Evolutionary conservation across 2,888 invertebrate species (phyloP), one percentile per base, ranked within the genome.

Genomic region (Dicyrtoma fusca): DNA sequence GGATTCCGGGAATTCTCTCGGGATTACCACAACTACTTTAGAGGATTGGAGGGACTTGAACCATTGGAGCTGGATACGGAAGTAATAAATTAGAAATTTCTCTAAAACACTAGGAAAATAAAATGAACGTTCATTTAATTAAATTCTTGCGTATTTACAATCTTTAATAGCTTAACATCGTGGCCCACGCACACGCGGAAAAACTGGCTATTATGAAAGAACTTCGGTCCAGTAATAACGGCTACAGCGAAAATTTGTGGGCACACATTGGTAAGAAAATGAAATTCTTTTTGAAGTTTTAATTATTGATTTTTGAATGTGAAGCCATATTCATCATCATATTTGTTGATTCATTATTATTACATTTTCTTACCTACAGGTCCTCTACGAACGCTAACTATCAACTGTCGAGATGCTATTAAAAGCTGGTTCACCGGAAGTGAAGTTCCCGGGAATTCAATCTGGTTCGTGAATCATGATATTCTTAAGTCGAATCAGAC

Each of bases 181-280:
- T 74, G 44, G 78, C 78, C n/a, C 78, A 78, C 25, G 73, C 74
- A 23, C 75, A 75, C 17, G 78, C 78, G 2, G 78, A 78, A 61
- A 66, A 71, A 59, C 49, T 76, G 13, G 78, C 78, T 0, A 17
- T 25, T 4, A 26, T 44, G 53, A 72, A 73, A 42, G 69, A 23
- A 11, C 55, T 78, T 17, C 57, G 64, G 10, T 51, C 65, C 11
- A 75, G 74, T 1, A 68, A 73, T n/a, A 14, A 34, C 13, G 77
- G 75, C 0, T 76, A 65, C 55, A 13, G 49, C 0, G 75, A 76
- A 47, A 76, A 76, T 63, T 47, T 75, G 11, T 78, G 78, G 78
- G 71, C 72, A 14, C 69, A 75, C n/a, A n/a, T n/a, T n/a, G n/a
- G n/a, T n/a, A n/a, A n/a, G n/a, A n/a, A n/a, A n/a, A n/a, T n/a